Base-by-base conservation (phyloP, 2,113 vertebrate species). In the Psettodes erumei region DNA sequence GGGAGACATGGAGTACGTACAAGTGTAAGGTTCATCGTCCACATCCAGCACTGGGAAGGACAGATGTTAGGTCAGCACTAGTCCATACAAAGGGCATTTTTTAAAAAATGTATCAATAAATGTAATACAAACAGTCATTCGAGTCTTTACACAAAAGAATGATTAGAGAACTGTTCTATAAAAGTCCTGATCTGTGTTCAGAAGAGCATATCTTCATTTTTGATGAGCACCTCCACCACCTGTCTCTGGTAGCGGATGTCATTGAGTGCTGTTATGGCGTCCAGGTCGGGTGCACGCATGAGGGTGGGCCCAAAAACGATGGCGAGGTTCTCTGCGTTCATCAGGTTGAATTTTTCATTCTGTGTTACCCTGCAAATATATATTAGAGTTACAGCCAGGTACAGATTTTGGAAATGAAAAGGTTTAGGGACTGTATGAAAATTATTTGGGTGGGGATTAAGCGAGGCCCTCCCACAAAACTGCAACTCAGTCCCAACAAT, bases 231-330 rank as follows among this genome's bases (percentile, higher is more conserved):
- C 93, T 99, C 98, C 91, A 99, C 97, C 95, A 99, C 97, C 89
- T 99, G 97, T 92, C 98, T 96, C 94, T 99, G 98, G 90, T 98
- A 96, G 77, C 97, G 96, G 88, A 99, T 98, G 90, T 99, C 98
- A 3, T 99, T 99, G 84, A 99, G 84, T 0, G 96, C 96, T 0
- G 96, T 97, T 92, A 99, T 96, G 10, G 97, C 96, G 6, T 99
- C 98, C 65, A 95, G 94, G 86, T 98, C 93, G 0, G 97, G 96
- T 0, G 96, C 96, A 6, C 96, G 95, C 98, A 99, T 99, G 0
- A 99, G 95, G 35, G 98, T 99, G 50, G 98, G 98, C 54, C 97
- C 97, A 23, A 98, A 99, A 51, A 99, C 94, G 1, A 99, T 99
- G 70, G 96, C 97, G 19, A 99, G 96, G 89, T 99, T 99, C 91